Evolutionary conservation across 2,113 vertebrate species (phyloP).

Genomic region (Anthoscopus minutus): DNA sequence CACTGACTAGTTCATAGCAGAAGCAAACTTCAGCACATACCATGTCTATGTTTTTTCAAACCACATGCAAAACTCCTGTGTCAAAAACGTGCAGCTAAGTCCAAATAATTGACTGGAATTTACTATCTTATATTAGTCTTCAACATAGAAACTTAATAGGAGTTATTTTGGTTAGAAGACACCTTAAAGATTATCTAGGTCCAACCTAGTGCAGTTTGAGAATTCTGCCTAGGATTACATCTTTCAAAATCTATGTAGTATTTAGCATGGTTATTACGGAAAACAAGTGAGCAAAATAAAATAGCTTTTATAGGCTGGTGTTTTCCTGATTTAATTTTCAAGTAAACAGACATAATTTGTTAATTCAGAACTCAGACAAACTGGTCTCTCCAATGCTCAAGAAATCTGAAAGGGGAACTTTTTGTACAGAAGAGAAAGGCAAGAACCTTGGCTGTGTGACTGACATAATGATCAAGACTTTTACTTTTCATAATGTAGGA

Average conservation of each 20-base stretch:
- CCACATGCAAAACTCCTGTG: fast-evolving
- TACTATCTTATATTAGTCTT: neutral
- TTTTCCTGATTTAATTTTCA: neutral
- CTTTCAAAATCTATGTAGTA: neutral
- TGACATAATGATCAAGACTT: neutral
- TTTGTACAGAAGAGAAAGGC: neutral
- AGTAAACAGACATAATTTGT: neutral
- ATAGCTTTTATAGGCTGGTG: neutral
- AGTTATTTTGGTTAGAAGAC: neutral
- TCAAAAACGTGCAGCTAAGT: neutral
- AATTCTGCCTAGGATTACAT: neutral
- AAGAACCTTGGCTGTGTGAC: neutral
- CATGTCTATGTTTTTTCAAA: neutral
- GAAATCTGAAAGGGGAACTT: neutral
- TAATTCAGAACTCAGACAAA: neutral
- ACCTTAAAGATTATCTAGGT: neutral
- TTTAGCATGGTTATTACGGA: neutral
- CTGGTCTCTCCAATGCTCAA: neutral
- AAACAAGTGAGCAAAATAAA: neutral
- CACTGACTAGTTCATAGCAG: neutral
- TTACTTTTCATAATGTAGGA: neutral
- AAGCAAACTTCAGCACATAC: neutral
- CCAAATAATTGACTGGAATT: neutral
- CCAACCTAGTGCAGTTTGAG: neutral
- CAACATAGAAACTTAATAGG: neutral